phyloP scores from a whole-genome alignment of 2,113 vertebrate genomes.

The Corvus cornix region DNA sequence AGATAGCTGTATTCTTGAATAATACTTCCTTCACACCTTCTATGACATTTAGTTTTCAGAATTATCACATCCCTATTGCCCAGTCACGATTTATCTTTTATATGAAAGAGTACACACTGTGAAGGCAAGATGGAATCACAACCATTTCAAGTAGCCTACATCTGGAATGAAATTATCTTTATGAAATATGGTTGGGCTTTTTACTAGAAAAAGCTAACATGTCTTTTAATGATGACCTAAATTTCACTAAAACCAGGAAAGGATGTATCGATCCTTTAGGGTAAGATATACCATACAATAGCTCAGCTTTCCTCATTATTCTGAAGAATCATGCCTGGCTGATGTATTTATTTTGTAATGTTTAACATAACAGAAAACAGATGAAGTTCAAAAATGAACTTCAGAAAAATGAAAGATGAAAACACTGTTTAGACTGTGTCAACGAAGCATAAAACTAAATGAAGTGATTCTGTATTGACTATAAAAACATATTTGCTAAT shows the following conservation, averaged over 20 bases:
- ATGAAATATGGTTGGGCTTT: not conserved
- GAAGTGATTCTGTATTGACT: not conserved
- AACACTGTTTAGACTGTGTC: constrained; percentile 24
- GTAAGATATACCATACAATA: not conserved
- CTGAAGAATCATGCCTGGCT: not conserved
- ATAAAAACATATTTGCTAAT: constrained; percentile 48
- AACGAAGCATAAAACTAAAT: constrained; percentile 57
- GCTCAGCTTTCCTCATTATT: not conserved
- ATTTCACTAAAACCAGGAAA: not conserved
- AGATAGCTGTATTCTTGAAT: not conserved
- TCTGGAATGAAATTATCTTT: not conserved
- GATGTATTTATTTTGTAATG: constrained; percentile 34
- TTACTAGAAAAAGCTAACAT: not conserved
- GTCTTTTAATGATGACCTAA: not conserved
- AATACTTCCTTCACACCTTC: not conserved
- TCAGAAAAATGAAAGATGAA: not conserved
- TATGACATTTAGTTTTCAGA: not conserved
- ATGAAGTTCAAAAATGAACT: not conserved
- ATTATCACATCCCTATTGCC: not conserved
- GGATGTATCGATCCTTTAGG: not conserved
- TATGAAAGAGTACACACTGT: not conserved
- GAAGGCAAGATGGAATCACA: not conserved
- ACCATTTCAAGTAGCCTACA: not conserved
- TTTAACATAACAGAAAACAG: constrained; percentile 49
- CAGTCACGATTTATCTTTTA: not conserved